Base-by-base conservation (phyloP, 1,140 invertebrate genomes). In the Drosophila dunni region DNA sequence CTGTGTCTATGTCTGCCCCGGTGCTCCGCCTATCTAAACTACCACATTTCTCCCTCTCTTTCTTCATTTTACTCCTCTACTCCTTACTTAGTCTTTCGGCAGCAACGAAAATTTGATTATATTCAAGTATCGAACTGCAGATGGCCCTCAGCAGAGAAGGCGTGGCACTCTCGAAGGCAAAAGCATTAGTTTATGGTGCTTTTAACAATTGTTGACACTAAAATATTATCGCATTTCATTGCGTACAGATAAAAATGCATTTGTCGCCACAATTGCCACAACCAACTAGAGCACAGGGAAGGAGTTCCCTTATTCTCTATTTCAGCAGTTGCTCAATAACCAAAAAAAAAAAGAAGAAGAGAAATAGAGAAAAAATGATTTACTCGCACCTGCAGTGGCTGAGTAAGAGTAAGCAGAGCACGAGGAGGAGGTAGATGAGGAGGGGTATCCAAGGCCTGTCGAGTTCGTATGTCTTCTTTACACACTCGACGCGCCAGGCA, bases 151-250 rank as follows among this genome's bases (percentile, higher is more conserved):
- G 72, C 15, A 33, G 1, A 36, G 29, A 20, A 54, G 50, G 40
- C 29, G 40, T 56, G 20, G 60, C 56, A 34, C 45, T 17, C 13
- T 29, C 13, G 36, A 13, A 51, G 50, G 50, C 63, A 34, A 40
- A 36, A 75, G 91, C 83, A 84, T 88, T 91, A 89, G 88, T 91
- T 91, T 91, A 91, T 91, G 91, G 81, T 79, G 69, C 81, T 91
- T 91, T 85, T 91, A 91, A 91, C 90, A 91, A 91, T 91, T 91
- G 89, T 91, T 91, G 90, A 91, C 90, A 91, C 82, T 91, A 90
- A 91, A 91, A 91, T 91, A 91, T 91, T 91, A 91, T 91, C 82
- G 85, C 82, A 90, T 90, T 91, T 91, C 89, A 91, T 91, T 91
- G 89, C 84, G 76, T 90, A 54, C 79, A 89, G 76, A 89, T 90